Evolutionary conservation across 2,888 invertebrate species (phyloP), one percentile per base, ranked within the genome.

Genomic region (Synanthedon myopaeformis): DNA sequence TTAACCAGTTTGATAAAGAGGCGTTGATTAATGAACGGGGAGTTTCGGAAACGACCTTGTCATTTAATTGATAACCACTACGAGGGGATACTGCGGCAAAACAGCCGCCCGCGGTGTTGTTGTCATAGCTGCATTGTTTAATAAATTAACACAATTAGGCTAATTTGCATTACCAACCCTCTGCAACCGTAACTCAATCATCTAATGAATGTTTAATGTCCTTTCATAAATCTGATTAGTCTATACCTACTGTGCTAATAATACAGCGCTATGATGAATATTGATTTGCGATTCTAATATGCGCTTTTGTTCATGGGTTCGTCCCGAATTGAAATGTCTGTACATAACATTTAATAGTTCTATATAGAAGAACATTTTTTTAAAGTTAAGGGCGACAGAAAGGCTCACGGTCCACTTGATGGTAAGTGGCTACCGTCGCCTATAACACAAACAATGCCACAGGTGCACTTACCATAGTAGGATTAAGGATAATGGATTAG

Each of bases 21-120:
- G 58, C 62, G 54, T 51, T 61, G 64, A 66, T 62, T 62, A 64
- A 66, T 61, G 60, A 59, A 51, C 17, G 23, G 19, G 51, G 45
- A 17, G 35, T 54, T 54, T 54, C 42, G 48, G 45, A 48, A 23
- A 41, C 51, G 53, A 52, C 54, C 54, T 57, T 19, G 59, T 61
- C 56, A 60, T 59, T 59, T 61, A 59, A 55, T 57, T 53, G 60
- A 56, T 48, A 54, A 45, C 54, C 49, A 45, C 55, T 56, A 57
- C 57, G 52, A 56, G 50, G 50, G 42, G 50, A 55, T 54, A 56
- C 23, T 60, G 57, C 57, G 45, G 49, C 48, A 28, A 11, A 54
- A 53, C 19, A 54, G 53, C 13, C 35, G 28, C 55, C 41, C 56
- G 56, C 42, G 45, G 52, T 42, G 28, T 49, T 56, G 59, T 56